A percentile compares a stretch with the other conserved stretches of the same genome.
phyloP scores from a whole-genome alignment of 2,797 vertebrate species.

The Onychomys arenicola region DNA sequence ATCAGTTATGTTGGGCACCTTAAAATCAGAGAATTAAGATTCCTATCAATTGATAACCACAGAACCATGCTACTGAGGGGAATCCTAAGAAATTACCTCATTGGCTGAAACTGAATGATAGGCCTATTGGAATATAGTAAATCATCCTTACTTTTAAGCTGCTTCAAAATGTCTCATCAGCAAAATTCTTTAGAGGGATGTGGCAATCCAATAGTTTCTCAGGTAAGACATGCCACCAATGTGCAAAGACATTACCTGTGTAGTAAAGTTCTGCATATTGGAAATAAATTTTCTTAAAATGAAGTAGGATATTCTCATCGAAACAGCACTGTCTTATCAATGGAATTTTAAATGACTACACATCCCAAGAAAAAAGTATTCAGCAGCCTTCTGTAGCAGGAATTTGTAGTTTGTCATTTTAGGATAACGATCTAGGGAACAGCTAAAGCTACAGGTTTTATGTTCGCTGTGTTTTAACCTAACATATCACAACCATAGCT shows the following conservation, averaged over 20 bases:
- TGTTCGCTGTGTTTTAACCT: background rate
- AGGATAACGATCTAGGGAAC: background rate
- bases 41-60: background rate
- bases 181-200: background rate
- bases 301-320: constrained; percentile 63
- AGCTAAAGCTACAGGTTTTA: constrained; percentile 7
- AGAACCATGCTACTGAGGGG: background rate
- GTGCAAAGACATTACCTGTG: constrained; percentile 13
- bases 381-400: constrained; percentile 51
- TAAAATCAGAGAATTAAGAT: constrained; percentile 50
- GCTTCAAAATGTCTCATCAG: background rate
- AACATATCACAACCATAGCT: constrained; percentile 15
- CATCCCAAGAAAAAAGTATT: constrained; percentile 5
- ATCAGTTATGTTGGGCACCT: constrained; percentile 19
- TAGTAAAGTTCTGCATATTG: constrained; percentile 30
- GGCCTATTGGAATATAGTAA: background rate
- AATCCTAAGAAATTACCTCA: background rate
- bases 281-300: background rate
- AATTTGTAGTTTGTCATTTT: background rate
- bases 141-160: background rate
- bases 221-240: background rate
- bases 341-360: constrained; percentile 46
- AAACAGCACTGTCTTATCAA: constrained; percentile 27
- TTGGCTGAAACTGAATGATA: background rate
- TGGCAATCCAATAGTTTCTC: constrained; percentile 12